Conservation (phyloP, 2,113 vertebrate species). For the Acinonyx jubatus region DNA sequence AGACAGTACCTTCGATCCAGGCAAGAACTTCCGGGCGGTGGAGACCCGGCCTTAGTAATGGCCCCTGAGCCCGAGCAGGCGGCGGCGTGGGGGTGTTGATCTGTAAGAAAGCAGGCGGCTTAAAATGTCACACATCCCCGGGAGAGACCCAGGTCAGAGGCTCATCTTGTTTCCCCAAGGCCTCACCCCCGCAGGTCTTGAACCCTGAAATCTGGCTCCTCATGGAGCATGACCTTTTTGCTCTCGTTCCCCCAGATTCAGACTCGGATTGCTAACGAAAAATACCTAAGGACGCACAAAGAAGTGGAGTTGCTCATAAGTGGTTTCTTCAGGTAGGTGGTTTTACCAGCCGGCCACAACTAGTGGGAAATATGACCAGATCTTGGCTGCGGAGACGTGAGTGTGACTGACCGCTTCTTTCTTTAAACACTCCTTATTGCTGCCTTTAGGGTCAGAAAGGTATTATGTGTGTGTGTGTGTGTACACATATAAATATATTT, state of each 20-base stretch:
- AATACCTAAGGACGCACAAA: constrained; percentile 88
- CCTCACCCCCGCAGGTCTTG: neutral
- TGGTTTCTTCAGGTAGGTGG: constrained; percentile 88
- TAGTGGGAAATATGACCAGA: neutral
- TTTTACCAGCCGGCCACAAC: neutral
- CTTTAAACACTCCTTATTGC: neutral
- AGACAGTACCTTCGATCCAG: neutral
- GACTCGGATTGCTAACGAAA: constrained; percentile 89
- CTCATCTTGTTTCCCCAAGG: too few relatives aligned
- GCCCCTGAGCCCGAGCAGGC: neutral
- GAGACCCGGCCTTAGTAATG: neutral
- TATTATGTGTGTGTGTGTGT: neutral
- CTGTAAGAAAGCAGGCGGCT: neutral
- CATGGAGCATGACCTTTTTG: neutral
- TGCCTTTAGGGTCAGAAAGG: neutral
- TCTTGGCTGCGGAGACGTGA: neutral
- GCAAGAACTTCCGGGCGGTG: neutral
- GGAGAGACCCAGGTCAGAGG: neutral
- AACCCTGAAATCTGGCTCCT: neutral
- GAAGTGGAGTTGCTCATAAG: constrained; percentile 88
- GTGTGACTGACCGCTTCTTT: neutral
- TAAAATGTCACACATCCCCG: neutral
- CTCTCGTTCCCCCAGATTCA: constrained; percentile 83
- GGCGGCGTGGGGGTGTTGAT: neutral
- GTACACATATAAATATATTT: too few relatives aligned